Base-by-base conservation (phyloP, 2,113 vertebrate genomes). In the Trematomus loennbergii region DNA sequence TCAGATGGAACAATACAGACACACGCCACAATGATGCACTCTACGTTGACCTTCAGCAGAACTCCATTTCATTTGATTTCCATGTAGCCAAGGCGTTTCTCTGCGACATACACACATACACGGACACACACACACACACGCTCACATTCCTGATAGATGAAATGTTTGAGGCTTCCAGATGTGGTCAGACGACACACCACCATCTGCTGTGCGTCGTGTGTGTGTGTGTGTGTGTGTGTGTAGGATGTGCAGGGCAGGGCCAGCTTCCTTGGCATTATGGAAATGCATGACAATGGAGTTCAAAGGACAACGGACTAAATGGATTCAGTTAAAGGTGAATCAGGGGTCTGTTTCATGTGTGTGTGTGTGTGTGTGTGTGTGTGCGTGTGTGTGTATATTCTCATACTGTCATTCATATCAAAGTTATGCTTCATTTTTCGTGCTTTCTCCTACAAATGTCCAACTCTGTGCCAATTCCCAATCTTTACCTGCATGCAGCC, bases 91-190 rank as follows among this genome's bases (percentile, higher is more conserved):
- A 87, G 84, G 84, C 78, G 43, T 87, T 64, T 43, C 65, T 63
- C 60, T 60, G 0, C 16, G 9, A 11, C 36, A 43, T 15, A 64
- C 40, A 49, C 58, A 40, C 68, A 65, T 43, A 57, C 50, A 58
- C 54, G 50, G 45, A 54, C 71, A 64, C 72, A 53, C 57, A 22
- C 72, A 69, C 66, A 48, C 68, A 57, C 74, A 25, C n/a, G n/a
- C n/a, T 29, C 55, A 81, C 75, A 82, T 80, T 87, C 85, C 82
- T 85, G 62, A 68, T 89, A 50, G 81, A 78, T 87, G 46, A 87
- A 87, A 88, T 75, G 77, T 75, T 4, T 66, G 9, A 76, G 70
- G 60, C 58, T 72, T 78, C 81, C 61, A 86, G 85, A 89, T 83
- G 81, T 85, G 65, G 69, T 82, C 60, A 62, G 48, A 52, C 57